phyloP scores from a whole-genome alignment of 1,140 invertebrate genomes.

The Anadara kagoshimensis region DNA sequence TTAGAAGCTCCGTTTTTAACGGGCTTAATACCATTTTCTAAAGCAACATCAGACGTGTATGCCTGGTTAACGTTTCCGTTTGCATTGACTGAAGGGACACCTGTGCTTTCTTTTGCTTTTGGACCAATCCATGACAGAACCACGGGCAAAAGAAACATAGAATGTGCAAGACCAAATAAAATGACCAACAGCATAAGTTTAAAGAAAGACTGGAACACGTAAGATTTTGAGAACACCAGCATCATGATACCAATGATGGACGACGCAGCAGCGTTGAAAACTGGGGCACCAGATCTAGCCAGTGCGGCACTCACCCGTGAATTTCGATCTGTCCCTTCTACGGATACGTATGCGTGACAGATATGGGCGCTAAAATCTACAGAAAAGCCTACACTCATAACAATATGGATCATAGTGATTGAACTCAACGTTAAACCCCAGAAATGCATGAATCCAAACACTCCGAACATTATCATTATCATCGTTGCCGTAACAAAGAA shows the following conservation, averaged over 20 bases:
- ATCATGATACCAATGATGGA: slow-evolving; percentile 94
- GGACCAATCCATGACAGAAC: slow-evolving; percentile 80
- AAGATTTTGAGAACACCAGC: slow-evolving; percentile 90
- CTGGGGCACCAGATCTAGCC: slow-evolving; percentile 92
- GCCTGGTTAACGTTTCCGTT: too few species aligned
- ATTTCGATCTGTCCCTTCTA: slow-evolving; percentile 67
- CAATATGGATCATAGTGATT: slow-evolving; percentile 99
- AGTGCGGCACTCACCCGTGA: slow-evolving; percentile 89
- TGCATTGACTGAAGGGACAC: too few species aligned
- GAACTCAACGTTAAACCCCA: slow-evolving; percentile 97
- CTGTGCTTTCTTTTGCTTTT: background rate
- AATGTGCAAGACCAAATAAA: slow-evolving; percentile 25
- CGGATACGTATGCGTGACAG: slow-evolving; percentile 96
- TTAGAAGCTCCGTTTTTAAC: too few species aligned
- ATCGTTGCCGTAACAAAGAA: slow-evolving; percentile 97
- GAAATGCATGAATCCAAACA: slow-evolving; percentile 96
- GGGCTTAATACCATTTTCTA: too few species aligned
- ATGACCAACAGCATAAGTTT: slow-evolving; percentile 85
- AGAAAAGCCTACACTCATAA: slow-evolving; percentile 99
- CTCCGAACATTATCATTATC: slow-evolving; percentile 95
- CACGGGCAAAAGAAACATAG: slow-evolving; percentile 77
- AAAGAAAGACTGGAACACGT: slow-evolving; percentile 98
- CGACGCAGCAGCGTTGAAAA: slow-evolving; percentile 94
- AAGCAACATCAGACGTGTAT: too few species aligned
- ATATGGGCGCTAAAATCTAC: slow-evolving; percentile 98